Evolutionary conservation across 1,140 invertebrate species (phyloP).

Genomic region (Drosophila asahinai): DNA sequence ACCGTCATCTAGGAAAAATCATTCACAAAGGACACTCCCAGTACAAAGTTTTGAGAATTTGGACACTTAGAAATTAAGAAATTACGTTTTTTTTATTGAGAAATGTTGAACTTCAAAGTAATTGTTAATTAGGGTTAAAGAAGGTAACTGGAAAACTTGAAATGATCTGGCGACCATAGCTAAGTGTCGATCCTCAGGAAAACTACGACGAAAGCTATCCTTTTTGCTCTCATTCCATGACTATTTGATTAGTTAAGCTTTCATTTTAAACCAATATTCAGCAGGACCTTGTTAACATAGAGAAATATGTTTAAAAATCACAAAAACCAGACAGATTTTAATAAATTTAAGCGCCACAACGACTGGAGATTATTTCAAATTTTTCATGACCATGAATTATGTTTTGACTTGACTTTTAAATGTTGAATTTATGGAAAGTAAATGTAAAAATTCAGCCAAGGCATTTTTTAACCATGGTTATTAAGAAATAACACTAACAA

Average conservation of each 20-base stretch:
- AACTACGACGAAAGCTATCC: not conserved
- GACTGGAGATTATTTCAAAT: not conserved
- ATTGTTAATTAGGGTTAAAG: not conserved
- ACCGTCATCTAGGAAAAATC: constrained; percentile 65
- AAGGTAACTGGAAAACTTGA: not conserved
- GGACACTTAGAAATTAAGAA: not conserved
- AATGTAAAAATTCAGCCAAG: no score
- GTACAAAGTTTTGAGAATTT: constrained; percentile 8
- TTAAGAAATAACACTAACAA: not conserved
- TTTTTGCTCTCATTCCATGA: no score
- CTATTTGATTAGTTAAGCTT: no score
- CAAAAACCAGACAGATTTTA: not conserved
- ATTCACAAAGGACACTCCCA: constrained; percentile 1
- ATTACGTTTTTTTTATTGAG: not conserved
- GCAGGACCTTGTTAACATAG: not conserved
- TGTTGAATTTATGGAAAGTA: not conserved
- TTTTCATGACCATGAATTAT: no score
- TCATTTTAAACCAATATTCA: not conserved
- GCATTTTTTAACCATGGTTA: no score
- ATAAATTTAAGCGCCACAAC: not conserved
- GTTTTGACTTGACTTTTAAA: not conserved
- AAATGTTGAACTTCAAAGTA: not conserved
- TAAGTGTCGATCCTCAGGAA: not conserved
- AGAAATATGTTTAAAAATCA: constrained; percentile 2
- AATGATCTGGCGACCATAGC: not conserved